Evolutionary conservation across 2,797 vertebrate species (phyloP), one percentile per base, ranked within the genome.

Genomic region (Euthynnus affinis): DNA sequence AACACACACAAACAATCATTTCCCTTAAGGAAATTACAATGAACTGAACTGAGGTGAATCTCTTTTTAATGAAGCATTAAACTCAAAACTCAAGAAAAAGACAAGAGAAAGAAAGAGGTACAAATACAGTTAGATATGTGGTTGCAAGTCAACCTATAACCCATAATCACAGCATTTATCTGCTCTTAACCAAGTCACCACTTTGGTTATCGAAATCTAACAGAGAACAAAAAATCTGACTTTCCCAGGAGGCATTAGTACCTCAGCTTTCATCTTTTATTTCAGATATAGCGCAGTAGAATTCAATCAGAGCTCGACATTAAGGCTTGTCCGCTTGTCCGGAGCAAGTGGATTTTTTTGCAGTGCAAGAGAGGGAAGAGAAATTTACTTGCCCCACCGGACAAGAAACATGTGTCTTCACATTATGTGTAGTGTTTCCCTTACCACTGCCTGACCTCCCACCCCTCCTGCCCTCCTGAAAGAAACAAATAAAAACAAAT

Each of bases 41-140:
- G 14, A 42, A 32, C 5, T 61, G 25, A 62, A 60, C 20, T 60
- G 20, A 67, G 32, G 53, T 64, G 10, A 5, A 68, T 63, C 52
- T 13, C 15, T 42, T 44, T 60, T 13, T n/a, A 74, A 49, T 42
- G 7, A 49, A 0, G 20, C 6, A 69, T 60, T 65, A 17, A 12
- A 12, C 37, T 40, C 37, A 34, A 9, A 34, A 34, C 34, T 34
- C 34, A 34, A 34, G 8, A 34, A 34, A 34, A 34, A 34, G 40
- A 42, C 12, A 2, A 14, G 4, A 46, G 17, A 40, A 17, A 62
- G 0, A 60, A 12, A 10, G 14, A n/a, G 29, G 17, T 18, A 10
- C 3, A 15, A 7, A 20, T 3, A 29, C 40, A 13, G 40, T 13
- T 42, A 42, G 40, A 13, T 40, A 40, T 9, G 37, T 42, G 4